phyloP scores from a whole-genome alignment of 2,888 invertebrate genomes.

The Diadegma fenestrale region DNA sequence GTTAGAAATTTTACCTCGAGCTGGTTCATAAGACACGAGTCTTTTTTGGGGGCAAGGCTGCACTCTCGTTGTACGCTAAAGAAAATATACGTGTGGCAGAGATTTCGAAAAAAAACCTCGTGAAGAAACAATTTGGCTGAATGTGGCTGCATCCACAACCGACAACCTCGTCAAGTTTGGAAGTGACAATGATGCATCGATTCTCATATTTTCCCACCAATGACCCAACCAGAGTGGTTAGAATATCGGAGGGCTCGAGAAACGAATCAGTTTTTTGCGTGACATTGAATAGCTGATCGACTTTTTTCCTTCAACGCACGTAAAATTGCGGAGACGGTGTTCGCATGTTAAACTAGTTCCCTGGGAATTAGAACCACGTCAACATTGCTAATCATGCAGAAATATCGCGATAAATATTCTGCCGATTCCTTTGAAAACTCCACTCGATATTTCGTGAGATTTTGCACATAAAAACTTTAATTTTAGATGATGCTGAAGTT shows the following conservation, averaged over 20 bases:
- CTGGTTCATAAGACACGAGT: neutral
- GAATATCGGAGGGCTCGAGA: neutral
- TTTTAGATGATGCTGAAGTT: too few relatives aligned
- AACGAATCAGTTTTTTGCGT: conserved; percentile 3
- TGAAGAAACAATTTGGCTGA: conserved; percentile 43
- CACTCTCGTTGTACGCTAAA: conserved; percentile 4
- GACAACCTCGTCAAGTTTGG: conserved; percentile 73
- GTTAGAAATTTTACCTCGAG: neutral
- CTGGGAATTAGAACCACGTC: neutral
- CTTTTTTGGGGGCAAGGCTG: conserved; percentile 61
- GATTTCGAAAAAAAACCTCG: conserved; percentile 28
- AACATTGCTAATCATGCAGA: neutral
- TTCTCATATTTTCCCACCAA: conserved; percentile 67
- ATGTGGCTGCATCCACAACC: conserved; percentile 7
- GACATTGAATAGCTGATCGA: neutral
- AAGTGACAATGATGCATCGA: conserved; percentile 84
- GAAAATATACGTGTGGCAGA: conserved; percentile 19
- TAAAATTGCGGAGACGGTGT: neutral
- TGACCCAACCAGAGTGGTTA: neutral
- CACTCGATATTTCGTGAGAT: neutral
- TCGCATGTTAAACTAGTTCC: neutral
- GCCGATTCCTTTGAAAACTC: neutral
- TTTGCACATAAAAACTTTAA: neutral
- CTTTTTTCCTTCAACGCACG: neutral
- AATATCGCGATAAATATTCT: neutral